Percentiles rank a stretch among this genome's conserved stretches.
Evolutionary conservation across 2,797 vertebrate species (phyloP).

Genomic region (Coccyzus lansbergi): DNA sequence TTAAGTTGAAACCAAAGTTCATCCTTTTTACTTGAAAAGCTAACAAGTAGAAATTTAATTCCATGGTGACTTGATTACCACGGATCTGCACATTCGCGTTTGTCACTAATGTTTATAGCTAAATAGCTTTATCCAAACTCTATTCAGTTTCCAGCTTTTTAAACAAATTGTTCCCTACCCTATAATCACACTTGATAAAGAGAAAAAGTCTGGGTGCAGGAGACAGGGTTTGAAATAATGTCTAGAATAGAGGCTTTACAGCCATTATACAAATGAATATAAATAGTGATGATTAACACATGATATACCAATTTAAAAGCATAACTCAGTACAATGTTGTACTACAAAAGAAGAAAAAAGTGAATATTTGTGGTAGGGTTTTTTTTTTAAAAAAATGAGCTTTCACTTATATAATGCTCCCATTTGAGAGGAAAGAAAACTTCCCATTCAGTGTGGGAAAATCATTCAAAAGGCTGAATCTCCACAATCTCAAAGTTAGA

Average conservation of each 20-base stretch:
- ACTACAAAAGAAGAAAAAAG: background rate
- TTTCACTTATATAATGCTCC: background rate
- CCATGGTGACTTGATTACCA: background rate
- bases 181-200: slow-evolving; percentile 31
- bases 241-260: slow-evolving; percentile 2
- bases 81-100: background rate
- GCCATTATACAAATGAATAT: slow-evolving; percentile 16
- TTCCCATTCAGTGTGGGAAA: background rate
- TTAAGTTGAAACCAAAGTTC: background rate
- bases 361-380: background rate
- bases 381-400: background rate
- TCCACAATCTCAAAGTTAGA: background rate
- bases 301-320: background rate
- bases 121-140: slow-evolving; percentile 32
- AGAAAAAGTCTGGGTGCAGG: background rate
- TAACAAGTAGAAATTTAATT: background rate
- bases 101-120: background rate
- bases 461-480: background rate
- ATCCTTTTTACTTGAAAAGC: background rate
- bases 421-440: background rate
- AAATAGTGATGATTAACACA: slow-evolving; percentile 33
- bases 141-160: slow-evolving; percentile 9
- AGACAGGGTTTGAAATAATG: slow-evolving; percentile 13
- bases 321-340: background rate
- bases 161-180: background rate